A percentile compares a stretch with the other conserved stretches of the same genome.
These are phyloP conservation scores for Conopomorpha cramerella DNA, from an alignment of 1,140 invertebrate genomes.

Conservation along the genomic window DNA sequence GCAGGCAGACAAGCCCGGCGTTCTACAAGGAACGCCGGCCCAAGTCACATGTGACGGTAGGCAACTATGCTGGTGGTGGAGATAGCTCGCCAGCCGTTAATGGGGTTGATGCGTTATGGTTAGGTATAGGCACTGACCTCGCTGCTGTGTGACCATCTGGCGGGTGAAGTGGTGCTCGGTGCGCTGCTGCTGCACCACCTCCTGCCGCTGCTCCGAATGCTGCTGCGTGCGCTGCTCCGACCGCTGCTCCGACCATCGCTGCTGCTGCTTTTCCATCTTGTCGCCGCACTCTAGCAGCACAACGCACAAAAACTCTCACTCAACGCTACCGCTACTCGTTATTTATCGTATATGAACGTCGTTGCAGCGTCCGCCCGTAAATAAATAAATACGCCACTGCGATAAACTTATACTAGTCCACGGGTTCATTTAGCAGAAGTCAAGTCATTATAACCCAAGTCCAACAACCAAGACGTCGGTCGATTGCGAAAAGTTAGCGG, in stretches of 20 bases:
- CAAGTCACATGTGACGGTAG: too few relatives aligned
- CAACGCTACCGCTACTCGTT: slow-evolving; percentile 41
- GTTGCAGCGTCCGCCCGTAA: slow-evolving; percentile 27
- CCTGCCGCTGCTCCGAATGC: slow-evolving; percentile 62
- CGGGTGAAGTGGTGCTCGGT: slow-evolving; percentile 77
- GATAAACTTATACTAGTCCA: slow-evolving; percentile 59
- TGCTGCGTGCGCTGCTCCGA: slow-evolving; percentile 59
- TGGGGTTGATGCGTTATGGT: background rate
- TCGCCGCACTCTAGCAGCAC: slow-evolving; percentile 31
- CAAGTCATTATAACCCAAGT: slow-evolving; percentile 84
- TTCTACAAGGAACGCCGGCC: slow-evolving; percentile 8
- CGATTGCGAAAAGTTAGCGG: slow-evolving; percentile 82
- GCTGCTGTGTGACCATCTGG: slow-evolving; percentile 77
- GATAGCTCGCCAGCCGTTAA: too few relatives aligned
- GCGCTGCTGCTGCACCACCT: slow-evolving; percentile 68
- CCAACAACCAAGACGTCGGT: slow-evolving; percentile 86
- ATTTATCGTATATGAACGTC: slow-evolving; percentile 17
- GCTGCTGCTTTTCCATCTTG: slow-evolving; percentile 44
- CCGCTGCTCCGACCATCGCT: slow-evolving; percentile 64
- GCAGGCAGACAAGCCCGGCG: slow-evolving; percentile 16
- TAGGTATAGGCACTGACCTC: slow-evolving; percentile 65
- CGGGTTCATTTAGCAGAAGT: slow-evolving; percentile 74
- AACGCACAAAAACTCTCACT: slow-evolving; percentile 51
- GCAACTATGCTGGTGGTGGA: too few relatives aligned
- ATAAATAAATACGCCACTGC: slow-evolving; percentile 43